These are phyloP conservation scores for Acrocephalus arundinaceus DNA, from an alignment of 2,113 vertebrate genomes.

Conservation along the genomic window DNA sequence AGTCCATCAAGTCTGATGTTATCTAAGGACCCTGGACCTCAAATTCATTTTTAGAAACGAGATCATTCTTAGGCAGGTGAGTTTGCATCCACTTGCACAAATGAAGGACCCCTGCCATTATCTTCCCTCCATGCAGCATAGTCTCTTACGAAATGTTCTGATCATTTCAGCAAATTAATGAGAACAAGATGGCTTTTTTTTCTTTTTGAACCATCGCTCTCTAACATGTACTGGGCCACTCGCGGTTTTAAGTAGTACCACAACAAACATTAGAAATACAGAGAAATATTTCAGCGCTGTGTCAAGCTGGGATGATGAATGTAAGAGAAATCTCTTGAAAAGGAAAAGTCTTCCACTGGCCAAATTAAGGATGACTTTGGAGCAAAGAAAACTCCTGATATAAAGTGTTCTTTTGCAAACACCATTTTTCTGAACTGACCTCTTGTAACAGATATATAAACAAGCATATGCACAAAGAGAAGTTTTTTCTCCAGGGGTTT, in stretches of 20 bases:
- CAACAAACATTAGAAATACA: background rate
- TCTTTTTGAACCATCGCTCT: background rate
- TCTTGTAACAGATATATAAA: background rate
- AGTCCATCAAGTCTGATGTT: background rate
- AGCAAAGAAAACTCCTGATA: background rate
- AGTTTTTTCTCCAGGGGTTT: background rate
- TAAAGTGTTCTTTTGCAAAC: background rate
- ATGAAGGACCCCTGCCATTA: background rate
- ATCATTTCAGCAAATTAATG: slow-evolving; percentile 34
- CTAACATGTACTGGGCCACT: background rate
- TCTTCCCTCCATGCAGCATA: background rate
- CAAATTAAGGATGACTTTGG: background rate
- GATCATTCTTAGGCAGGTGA: background rate
- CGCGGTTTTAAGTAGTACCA: background rate
- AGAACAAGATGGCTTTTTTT: background rate
- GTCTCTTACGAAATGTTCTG: background rate
- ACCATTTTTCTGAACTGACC: background rate
- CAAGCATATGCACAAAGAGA: background rate
- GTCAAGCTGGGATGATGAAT: background rate
- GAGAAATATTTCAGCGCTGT: background rate
- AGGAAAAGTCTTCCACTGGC: background rate
- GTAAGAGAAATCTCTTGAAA: background rate
- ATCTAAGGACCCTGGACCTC: background rate
- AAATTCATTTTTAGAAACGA: background rate
- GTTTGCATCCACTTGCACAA: background rate